These are phyloP conservation scores for Lobophora halterata DNA, from an alignment of 2,888 invertebrate genomes.

Conservation along the genomic window DNA sequence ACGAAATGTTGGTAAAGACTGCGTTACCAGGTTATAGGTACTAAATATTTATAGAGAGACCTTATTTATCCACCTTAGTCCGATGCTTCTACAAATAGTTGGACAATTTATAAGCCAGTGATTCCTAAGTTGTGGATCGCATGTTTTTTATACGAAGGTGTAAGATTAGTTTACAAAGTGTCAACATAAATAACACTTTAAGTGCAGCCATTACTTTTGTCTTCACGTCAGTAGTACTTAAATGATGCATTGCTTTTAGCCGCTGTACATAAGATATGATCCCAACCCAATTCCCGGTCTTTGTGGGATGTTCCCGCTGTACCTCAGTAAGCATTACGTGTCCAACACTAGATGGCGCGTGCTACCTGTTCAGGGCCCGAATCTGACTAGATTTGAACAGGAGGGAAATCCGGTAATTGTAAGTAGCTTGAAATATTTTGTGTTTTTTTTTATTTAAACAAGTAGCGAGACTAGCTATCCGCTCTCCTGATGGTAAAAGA, in stretches of 20 bases:
- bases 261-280: slow-evolving; percentile 68
- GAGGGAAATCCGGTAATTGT: slow-evolving; percentile 58
- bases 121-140: too few relatives aligned
- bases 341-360: slow-evolving; percentile 71
- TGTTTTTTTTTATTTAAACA: too few relatives aligned
- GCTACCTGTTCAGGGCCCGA: slow-evolving; percentile 53
- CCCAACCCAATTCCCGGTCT: slow-evolving; percentile 68
- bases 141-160: too few relatives aligned
- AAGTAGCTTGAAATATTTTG: too few relatives aligned
- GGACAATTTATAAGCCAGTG: too few relatives aligned
- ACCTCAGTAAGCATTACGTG: slow-evolving; percentile 65
- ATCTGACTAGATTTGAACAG: slow-evolving; percentile 66
- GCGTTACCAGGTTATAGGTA: slow-evolving; percentile 7
- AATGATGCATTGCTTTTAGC: slow-evolving; percentile 52
- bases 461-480: too few relatives aligned
- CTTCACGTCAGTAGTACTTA: slow-evolving; percentile 13
- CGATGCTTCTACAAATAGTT: too few relatives aligned
- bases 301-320: slow-evolving; percentile 59
- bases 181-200: slow-evolving; percentile 11
- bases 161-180: too few relatives aligned
- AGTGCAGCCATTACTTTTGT: slow-evolving; percentile 19
- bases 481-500: too few relatives aligned
- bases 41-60: slow-evolving; percentile 14
- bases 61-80: too few relatives aligned
- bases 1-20: slow-evolving; percentile 16